Conservation (phyloP, 1,140 invertebrate species). For the Homalodisca vitripennis region DNA sequence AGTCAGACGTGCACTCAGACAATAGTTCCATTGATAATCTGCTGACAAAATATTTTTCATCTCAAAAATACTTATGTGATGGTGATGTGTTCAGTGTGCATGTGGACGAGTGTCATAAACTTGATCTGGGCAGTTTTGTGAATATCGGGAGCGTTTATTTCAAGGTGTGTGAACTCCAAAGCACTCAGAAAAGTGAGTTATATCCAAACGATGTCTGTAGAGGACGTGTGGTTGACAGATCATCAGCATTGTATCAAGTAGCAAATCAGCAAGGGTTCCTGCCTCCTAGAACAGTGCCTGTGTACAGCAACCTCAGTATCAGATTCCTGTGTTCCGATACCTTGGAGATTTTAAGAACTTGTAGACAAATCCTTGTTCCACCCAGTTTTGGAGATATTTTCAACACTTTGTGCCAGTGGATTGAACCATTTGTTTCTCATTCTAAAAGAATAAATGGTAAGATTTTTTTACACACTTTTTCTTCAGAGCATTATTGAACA, state of each 20-base stretch:
- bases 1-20: background rate
- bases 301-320: background rate
- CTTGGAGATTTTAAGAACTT: background rate
- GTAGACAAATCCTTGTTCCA: background rate
- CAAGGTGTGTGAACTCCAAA: constrained; percentile 22
- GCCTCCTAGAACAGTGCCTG: constrained; percentile 1
- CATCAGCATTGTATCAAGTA: background rate
- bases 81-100: constrained; percentile 28
- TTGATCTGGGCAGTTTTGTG: background rate
- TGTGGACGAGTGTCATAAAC: constrained; percentile 11
- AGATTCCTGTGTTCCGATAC: background rate
- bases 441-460: constrained; percentile 7
- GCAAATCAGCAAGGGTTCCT: background rate
- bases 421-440: constrained; percentile 17
- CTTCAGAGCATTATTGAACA: too few relatives aligned
- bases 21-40: background rate
- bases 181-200: background rate
- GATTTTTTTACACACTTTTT: background rate
- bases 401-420: background rate
- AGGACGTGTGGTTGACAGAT: background rate
- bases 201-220: background rate
- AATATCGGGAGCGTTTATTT: constrained; percentile 25
- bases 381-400: background rate
- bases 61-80: constrained; percentile 27
- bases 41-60: constrained; percentile 24